Evolutionary conservation across 2,888 invertebrate genomes (phyloP), one percentile per base, ranked within the genome.

Genomic region (Metalampra italica): DNA sequence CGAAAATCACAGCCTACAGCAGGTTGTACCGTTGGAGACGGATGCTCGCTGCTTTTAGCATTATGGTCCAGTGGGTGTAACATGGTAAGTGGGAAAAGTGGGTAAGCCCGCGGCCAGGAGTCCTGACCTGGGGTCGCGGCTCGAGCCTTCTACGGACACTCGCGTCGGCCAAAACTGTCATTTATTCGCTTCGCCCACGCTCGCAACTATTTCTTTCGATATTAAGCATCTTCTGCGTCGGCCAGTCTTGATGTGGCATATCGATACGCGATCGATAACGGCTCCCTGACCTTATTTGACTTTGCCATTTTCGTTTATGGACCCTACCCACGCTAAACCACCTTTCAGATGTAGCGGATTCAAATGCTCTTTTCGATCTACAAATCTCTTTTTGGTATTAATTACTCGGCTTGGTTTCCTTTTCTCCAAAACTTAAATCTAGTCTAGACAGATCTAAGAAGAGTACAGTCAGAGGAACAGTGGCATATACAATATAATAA

Each of bases 301-400:
- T 68, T 71, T 62, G 68, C 73, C 64, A 70, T 71, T 75, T 76
- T 68, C 62, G 57, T 69, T 71, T 75, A 68, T 62, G 65, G 63
- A 60, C 54, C 57, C 60, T 65, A 65, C 74, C 78, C 68, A 76
- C 75, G 71, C 69, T 61, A 70, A 70, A 60, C 55, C 22, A 3
- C 22, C 64, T 65, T 70, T 67, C 55, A 55, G 50, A 60, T 49
- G 55, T 56, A 55, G 54, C 57, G 52, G 49, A 51, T 46, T 43
- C 45, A 42, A 37, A 49, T 53, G 45, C 47, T 45, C 13, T 36
- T 14, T 46, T 3, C 29, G 47, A 36, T 44, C 50, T 15, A 47
- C 22, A 36, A 44, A 9, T 44, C 50, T 40, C 29, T 40, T 37
- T 51, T 47, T 49, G 47, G 36, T 36, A n/a, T 41, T 13, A 43